Base-by-base conservation (phyloP, 2,797 vertebrate genomes). In the Phataginus tetradactyla region DNA sequence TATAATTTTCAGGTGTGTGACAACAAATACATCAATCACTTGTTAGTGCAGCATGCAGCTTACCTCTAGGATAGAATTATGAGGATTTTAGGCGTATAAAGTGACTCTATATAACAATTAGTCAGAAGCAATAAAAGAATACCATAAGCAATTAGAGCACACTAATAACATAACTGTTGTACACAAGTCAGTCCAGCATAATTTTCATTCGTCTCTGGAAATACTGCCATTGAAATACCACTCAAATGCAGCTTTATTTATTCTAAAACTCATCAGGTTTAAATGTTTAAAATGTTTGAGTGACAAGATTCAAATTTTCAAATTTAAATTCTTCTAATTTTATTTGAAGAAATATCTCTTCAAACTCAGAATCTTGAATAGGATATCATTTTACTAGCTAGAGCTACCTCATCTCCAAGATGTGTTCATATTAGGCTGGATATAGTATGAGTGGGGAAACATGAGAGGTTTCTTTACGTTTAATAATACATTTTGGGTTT, bases 131-230 rank as follows among this genome's bases (percentile, higher is more conserved):
- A 79, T 93, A 64, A 94, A 81, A 81, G 5, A 63, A 86, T 63
- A 64, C 21, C 15, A 71, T 66, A 78, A n/a, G 10, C 27, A 93
- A 86, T 86, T 81, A 94, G 9, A 92, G 27, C 17, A 75, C n/a
- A 83, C 4, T 66, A 92, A 86, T 77, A 71, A 45, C 27, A 66
- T 13, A 81, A 64, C 53, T 97, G 32, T 53, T 88, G 4, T 12
- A 96, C 34, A 79, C 42, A 84, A 89, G 13, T 8, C 21, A 92
- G 83, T 78, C 42, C 80, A 69, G 3, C 34, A 86, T 79, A 1
- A 18, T 95, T 94, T 96, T 72, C 53, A 86, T 87, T 94, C 37
- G 79, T 77, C 53, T 91, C 29, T 75, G 21, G 32, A 86, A 89
- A 74, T 61, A 74, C 21, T 92, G 6, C 9, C 7, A 13, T 77